Evolutionary conservation across 2,113 vertebrate genomes (phyloP).

Genomic region (Heterotis niloticus): DNA sequence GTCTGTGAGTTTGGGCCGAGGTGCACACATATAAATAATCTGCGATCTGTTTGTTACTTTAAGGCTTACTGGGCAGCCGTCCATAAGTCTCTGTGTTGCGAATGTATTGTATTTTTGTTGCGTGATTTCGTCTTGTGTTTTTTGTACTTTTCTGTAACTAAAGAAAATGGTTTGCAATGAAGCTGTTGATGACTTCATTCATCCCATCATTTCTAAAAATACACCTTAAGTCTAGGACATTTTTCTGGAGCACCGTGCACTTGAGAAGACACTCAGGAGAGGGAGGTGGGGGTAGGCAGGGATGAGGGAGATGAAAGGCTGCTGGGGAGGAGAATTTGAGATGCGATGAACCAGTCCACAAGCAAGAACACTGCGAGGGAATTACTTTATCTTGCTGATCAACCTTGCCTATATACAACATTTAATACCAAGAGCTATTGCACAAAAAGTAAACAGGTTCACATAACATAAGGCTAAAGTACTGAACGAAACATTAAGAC

Average conservation of each 20-base stretch:
- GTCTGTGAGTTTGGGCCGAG: neutral
- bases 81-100: neutral
- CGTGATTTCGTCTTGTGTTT: too few species aligned
- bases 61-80: neutral
- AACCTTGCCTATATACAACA: too few species aligned
- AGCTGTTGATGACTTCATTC: neutral
- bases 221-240: neutral
- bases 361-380: too few species aligned
- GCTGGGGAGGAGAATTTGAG: too few species aligned
- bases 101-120: neutral
- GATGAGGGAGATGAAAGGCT: neutral
- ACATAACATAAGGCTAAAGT: too few species aligned
- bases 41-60: neutral
- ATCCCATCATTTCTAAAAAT: conserved; percentile 19
- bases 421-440: too few species aligned
- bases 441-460: too few species aligned
- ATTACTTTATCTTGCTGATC: too few species aligned
- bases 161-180: neutral
- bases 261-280: neutral
- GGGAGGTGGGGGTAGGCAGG: neutral
- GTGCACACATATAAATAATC: too few species aligned
- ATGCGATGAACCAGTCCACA: too few species aligned
- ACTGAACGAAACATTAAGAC: too few species aligned
- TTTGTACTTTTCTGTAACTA: neutral
- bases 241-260: neutral